These are phyloP conservation scores for Hemibagrus guttatus DNA, from an alignment of 2,797 vertebrate genomes.

Conservation along the genomic window DNA sequence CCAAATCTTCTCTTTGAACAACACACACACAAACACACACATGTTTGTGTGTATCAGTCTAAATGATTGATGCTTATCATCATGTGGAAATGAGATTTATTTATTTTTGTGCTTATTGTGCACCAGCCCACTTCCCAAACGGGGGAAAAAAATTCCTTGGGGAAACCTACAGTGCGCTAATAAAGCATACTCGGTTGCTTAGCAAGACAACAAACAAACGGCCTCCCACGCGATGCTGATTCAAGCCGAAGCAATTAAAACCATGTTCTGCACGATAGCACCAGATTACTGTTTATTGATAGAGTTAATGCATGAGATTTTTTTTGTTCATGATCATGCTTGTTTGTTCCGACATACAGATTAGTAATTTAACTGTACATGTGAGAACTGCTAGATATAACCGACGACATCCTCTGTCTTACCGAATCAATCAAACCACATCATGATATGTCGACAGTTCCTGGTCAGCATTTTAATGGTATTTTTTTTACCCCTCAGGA, in stretches of 20 bases:
- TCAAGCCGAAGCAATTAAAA: constrained; percentile 15
- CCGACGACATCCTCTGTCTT: background rate
- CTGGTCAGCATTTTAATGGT: background rate
- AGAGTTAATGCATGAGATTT: background rate
- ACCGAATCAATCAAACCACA: background rate
- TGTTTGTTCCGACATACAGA: background rate
- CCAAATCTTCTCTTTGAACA: background rate
- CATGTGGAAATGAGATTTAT: background rate
- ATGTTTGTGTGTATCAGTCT: background rate
- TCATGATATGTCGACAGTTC: background rate
- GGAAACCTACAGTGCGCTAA: background rate
- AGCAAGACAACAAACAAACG: constrained; percentile 12
- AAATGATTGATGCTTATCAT: constrained; percentile 14
- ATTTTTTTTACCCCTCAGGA: background rate
- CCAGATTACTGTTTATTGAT: background rate
- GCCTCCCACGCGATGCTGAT: background rate
- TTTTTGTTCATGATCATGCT: background rate
- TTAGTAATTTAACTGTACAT: background rate
- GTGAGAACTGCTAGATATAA: background rate
- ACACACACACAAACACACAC: too few species aligned
- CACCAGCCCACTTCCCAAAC: background rate
- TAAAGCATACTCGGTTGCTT: constrained; percentile 15
- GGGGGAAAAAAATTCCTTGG: background rate
- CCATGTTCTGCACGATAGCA: background rate
- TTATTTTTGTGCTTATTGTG: constrained; percentile 11